phyloP scores from a whole-genome alignment of 1,140 invertebrate species.

The Pogonomyrmex californicus region DNA sequence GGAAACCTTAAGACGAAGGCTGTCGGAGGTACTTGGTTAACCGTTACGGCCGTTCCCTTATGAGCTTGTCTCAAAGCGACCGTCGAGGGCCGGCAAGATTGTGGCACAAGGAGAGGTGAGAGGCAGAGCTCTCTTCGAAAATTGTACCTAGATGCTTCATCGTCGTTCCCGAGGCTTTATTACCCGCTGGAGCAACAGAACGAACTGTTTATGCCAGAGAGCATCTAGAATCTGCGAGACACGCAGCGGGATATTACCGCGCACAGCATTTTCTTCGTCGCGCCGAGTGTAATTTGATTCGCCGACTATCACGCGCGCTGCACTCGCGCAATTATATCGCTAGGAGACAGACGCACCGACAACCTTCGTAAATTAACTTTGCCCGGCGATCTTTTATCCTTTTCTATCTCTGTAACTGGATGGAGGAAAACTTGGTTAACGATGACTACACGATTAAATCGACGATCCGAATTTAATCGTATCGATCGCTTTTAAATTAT shows the following conservation, averaged over 20 bases:
- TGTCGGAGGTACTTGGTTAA: conserved; percentile 61
- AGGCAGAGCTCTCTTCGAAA: conserved; percentile 33
- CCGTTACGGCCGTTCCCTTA: conserved; percentile 58
- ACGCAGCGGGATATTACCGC: conserved; percentile 27
- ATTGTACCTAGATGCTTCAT: conserved; percentile 44
- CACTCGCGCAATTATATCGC: conserved; percentile 32
- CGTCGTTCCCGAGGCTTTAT: conserved; percentile 21
- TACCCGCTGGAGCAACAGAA: conserved; percentile 7
- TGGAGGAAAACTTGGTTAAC: background rate
- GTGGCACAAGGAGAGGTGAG: background rate
- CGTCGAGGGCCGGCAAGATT: conserved; percentile 28
- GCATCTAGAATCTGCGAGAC: conserved; percentile 50
- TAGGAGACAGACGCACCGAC: conserved; percentile 23
- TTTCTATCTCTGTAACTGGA: background rate
- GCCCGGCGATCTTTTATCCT: background rate
- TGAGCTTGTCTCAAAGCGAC: conserved; percentile 43
- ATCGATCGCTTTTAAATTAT: background rate
- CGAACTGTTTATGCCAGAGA: conserved; percentile 30
- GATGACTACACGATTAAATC: background rate
- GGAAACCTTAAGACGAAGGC: conserved; percentile 63
- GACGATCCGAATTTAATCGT: background rate
- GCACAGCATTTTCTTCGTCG: background rate
- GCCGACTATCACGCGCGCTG: conserved; percentile 17
- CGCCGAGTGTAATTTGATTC: conserved; percentile 46
- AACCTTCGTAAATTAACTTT: conserved; percentile 45